phyloP scores from a whole-genome alignment of 2,888 invertebrate genomes.

The Epirrhoe tristata region DNA sequence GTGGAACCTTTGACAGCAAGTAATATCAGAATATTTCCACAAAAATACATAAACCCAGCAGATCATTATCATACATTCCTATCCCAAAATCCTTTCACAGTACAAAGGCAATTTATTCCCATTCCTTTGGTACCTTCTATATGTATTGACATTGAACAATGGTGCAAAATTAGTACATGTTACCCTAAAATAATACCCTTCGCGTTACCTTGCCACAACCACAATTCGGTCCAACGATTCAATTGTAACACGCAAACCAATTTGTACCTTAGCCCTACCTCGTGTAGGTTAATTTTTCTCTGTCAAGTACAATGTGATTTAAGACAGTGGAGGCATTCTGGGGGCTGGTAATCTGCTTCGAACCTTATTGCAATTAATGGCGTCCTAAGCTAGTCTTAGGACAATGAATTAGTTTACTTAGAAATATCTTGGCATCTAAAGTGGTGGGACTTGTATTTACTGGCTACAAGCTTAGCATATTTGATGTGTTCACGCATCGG shows the following conservation, averaged over 20 bases:
- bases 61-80: constrained; percentile 30
- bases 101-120: constrained; percentile 43
- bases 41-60: constrained; percentile 24
- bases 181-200: constrained; percentile 68
- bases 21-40: neutral
- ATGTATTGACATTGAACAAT: constrained; percentile 53
- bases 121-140: constrained; percentile 40
- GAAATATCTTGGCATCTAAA: constrained; percentile 40
- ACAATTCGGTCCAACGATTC: constrained; percentile 67
- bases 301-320: constrained; percentile 59
- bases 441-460: constrained; percentile 28
- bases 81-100: constrained; percentile 34
- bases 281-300: constrained; percentile 54
- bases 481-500: constrained; percentile 20
- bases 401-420: constrained; percentile 50
- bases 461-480: constrained; percentile 20
- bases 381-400: constrained; percentile 56
- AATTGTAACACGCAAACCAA: constrained; percentile 60
- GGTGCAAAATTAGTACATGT: constrained; percentile 66
- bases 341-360: constrained; percentile 76
- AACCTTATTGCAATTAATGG: constrained; percentile 80
- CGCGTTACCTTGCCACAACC: constrained; percentile 63
- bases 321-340: constrained; percentile 66
- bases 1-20: neutral
- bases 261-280: constrained; percentile 50